Evolutionary conservation across 2,113 vertebrate genomes (phyloP).

Genomic region (Microtus oregoni): DNA sequence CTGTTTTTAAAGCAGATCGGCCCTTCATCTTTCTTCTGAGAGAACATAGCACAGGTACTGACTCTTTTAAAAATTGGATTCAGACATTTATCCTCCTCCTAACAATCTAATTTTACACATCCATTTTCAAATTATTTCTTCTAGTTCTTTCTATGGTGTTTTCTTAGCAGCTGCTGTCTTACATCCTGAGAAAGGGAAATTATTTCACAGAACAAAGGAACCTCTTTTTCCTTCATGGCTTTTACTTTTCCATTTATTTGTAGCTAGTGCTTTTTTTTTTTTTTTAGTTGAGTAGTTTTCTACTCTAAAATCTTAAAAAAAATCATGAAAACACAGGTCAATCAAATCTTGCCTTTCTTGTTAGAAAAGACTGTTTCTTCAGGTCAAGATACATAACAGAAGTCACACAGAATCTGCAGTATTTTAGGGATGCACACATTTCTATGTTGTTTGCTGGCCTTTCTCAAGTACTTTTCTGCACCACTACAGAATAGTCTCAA

Average conservation of each 20-base stretch:
- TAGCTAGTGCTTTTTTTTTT: not conserved
- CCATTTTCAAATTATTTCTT: not conserved
- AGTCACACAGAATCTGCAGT: not conserved
- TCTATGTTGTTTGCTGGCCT: conserved; percentile 20
- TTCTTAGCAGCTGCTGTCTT: not conserved
- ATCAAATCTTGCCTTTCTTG: not conserved
- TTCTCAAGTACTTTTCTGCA: conserved; percentile 33
- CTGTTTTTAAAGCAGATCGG: conserved; percentile 93
- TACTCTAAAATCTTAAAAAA: conserved; percentile 13
- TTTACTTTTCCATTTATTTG: conserved; percentile 30
- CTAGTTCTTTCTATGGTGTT: not conserved
- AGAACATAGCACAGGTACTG: conserved; percentile 90
- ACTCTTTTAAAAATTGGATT: not conserved
- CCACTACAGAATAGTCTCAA: not conserved
- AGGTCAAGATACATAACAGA: not conserved
- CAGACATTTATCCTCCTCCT: not conserved
- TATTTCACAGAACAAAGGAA: not conserved
- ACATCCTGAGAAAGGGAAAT: not conserved
- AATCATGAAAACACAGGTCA: conserved; percentile 22
- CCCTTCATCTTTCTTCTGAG: conserved; percentile 93
- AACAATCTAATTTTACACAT: not conserved
- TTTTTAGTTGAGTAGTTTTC: not conserved
- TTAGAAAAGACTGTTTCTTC: conserved; percentile 1
- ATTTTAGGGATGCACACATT: not conserved
- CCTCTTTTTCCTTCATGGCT: not conserved